phyloP scores from a whole-genome alignment of 2,797 vertebrate genomes.

The Aselliscus stoliczkanus region DNA sequence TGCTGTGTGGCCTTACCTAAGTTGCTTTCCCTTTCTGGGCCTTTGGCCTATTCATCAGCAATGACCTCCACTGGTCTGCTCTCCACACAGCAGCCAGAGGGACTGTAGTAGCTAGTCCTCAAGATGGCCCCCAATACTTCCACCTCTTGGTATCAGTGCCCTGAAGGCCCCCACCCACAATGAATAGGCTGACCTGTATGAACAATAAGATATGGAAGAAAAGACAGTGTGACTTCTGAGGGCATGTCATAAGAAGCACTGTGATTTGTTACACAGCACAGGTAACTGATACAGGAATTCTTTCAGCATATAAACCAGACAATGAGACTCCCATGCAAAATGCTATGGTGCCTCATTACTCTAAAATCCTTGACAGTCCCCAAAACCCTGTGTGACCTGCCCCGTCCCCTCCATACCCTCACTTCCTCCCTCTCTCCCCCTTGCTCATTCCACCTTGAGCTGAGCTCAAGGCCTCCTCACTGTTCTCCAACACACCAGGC shows the following conservation, averaged over 20 bases:
- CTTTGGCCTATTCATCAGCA: background rate
- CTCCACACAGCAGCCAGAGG: background rate
- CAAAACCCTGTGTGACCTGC: background rate
- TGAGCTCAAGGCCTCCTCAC: background rate
- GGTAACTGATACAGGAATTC: no score
- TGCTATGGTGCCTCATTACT: background rate
- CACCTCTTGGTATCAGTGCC: background rate
- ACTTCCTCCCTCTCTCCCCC: background rate
- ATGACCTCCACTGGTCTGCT: background rate
- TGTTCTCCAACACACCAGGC: background rate
- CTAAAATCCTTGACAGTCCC: background rate
- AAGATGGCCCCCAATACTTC: fast-evolving
- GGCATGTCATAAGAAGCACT: background rate
- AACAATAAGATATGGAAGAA: background rate
- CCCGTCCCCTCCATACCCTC: background rate
- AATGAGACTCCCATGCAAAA: background rate
- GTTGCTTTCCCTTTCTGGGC: background rate
- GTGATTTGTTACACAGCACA: background rate
- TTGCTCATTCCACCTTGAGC: background rate
- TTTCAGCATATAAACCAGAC: background rate
- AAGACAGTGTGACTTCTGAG: background rate
- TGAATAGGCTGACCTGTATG: background rate
- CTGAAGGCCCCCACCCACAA: background rate
- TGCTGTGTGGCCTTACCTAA: background rate
- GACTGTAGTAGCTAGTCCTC: background rate